Percentiles rank a stretch among this genome's conserved stretches.
These are phyloP conservation scores for Poicephalus meyeri DNA, from an alignment of 2,113 vertebrate species.

Conservation along the genomic window DNA sequence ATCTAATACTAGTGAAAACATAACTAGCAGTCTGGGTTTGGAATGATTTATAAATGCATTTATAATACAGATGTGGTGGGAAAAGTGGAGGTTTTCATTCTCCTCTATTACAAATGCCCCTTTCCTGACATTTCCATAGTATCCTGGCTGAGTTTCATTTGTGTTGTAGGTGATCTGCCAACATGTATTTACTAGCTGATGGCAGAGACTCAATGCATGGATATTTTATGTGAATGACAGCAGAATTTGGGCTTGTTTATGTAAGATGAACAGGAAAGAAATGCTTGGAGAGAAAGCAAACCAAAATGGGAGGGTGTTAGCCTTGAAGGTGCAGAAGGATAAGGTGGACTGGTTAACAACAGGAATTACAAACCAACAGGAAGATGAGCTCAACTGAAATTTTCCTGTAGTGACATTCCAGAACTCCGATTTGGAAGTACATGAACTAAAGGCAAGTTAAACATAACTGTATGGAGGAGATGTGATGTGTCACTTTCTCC, in stretches of 20 bases:
- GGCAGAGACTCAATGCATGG: background rate
- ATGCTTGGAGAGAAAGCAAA: background rate
- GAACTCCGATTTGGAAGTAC: background rate
- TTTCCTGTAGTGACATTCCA: background rate
- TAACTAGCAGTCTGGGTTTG: conserved; percentile 16
- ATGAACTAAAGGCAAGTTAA: background rate
- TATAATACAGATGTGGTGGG: background rate
- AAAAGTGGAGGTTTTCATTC: background rate
- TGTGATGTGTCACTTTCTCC: background rate
- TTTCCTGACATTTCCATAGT: background rate
- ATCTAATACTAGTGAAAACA: background rate
- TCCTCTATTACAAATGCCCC: background rate
- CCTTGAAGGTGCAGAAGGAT: background rate
- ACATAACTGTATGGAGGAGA: background rate
- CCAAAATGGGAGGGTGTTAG: background rate
- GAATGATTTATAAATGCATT: background rate
- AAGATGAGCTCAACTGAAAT: background rate
- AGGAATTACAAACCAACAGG: background rate
- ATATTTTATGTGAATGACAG: background rate
- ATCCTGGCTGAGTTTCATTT: background rate
- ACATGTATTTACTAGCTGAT: background rate
- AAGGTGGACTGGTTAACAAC: background rate
- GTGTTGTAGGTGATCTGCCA: background rate
- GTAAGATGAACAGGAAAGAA: background rate
- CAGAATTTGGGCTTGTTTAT: background rate